Base-by-base conservation (phyloP, 2,797 vertebrate genomes). In the Picus viridis region DNA sequence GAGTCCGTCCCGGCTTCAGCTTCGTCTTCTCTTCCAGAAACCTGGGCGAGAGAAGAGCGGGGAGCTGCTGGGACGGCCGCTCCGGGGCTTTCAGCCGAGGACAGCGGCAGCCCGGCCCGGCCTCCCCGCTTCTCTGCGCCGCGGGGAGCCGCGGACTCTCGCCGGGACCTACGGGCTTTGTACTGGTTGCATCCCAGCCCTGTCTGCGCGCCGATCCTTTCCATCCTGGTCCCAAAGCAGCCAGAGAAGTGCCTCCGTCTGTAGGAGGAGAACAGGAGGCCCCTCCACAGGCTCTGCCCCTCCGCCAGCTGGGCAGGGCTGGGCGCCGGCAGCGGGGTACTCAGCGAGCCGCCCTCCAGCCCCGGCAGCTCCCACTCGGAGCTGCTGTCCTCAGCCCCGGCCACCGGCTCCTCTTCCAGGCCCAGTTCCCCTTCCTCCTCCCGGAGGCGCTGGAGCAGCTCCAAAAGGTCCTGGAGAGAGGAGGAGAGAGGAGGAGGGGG, bases 181-280 rank as follows among this genome's bases (percentile, higher is more conserved):
- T 32, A 36, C 72, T 26, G 39, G 9, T 29, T 59, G 34, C 96
- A 86, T 16, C 96, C 84, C 75, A 98, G 97, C 45, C 97, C 97
- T 20, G 97, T 98, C 97, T 98, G 98, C 30, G 98, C 97, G 6
- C 98, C 98, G 22, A 98, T 98, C 86, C 98, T 94, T 92, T 98
- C 98, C 95, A 98, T 96, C 67, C 97, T 96, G 10, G 95, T 89
- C 16, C 98, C 98, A 15, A 98, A 98, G 86, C 98, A 98, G 29
- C 97, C 83, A 0, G 98, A 98, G 23, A 96, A 96, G 12, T 45
- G 97, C 23, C 94, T 96, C 78, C 89, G 89, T 4, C 90, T 16
- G 19, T 93, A 88, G 83, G 98, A 97, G 13, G 75, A 64, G 13
- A 51, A 23, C 12, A 97, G 95, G 82, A 98, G 78, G 7, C 71